Percentiles rank a stretch among this genome's conserved stretches.
Evolutionary conservation across 2,888 invertebrate genomes (phyloP).

Genomic region (Sicus ferrugineus): DNA sequence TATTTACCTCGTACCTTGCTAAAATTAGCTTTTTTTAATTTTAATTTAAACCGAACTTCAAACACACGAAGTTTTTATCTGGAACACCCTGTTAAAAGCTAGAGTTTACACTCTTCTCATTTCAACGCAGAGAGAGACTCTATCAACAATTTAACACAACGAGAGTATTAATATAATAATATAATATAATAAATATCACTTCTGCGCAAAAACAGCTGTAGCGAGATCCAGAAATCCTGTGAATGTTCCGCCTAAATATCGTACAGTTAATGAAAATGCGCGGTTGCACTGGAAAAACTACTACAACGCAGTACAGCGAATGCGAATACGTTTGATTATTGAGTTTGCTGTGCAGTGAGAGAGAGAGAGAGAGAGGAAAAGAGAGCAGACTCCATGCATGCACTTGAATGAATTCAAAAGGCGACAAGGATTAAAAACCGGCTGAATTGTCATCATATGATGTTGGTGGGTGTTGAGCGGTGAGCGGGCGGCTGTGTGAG

Average conservation of each 20-base stretch:
- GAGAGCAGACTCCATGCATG: not conserved
- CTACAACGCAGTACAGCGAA: not conserved
- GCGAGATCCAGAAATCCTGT: conserved; percentile 41
- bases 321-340: not conserved
- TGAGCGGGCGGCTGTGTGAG: not conserved
- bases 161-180: too few species aligned
- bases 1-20: not conserved
- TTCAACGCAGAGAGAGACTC: too few species aligned
- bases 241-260: not conserved
- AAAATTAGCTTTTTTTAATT: not conserved
- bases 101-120: too few species aligned
- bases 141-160: too few species aligned
- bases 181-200: not conserved
- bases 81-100: too few species aligned
- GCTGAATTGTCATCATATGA: not conserved
- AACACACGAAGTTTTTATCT: too few species aligned
- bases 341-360: not conserved
- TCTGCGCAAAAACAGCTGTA: conserved; percentile 37
- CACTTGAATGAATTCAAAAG: not conserved
- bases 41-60: not conserved
- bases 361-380: not conserved
- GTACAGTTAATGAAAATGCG: not conserved
- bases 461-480: not conserved
- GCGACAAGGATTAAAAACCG: not conserved
- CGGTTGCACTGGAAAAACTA: conserved; percentile 6